Evolutionary conservation across 1,140 invertebrate genomes (phyloP), one percentile per base, ranked within the genome.

Genomic region (Drosophila ambigua): DNA sequence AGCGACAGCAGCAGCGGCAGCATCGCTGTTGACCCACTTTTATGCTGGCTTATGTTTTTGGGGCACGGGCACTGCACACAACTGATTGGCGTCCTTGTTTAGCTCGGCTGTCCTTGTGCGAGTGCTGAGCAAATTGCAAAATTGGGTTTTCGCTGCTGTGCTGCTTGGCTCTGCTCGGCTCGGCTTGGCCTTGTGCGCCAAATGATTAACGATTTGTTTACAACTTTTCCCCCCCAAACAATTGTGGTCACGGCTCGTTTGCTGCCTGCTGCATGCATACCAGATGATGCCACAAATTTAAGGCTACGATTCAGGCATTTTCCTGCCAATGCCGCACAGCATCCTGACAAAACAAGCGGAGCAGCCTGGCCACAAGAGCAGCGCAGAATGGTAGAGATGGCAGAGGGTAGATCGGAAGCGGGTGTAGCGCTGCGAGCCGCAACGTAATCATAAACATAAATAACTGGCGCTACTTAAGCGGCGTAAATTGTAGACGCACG

Each of bases 381-480:
- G 31, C 9, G 3, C 3, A 35, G 31, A 35, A 3, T 35, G 16
- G 16, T 20, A 0, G 26, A 7, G 26, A 7, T 4, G 23, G 23
- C 1, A 24, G 23, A 16, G 16, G 16, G 16, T 1, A 16, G 23
- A 1, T 1, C 0, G 23, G 23, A 24, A 24, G 45, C 24, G 43
- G 15, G 43, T 31, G 52, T 46, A 46, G 39, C 39, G 52, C 65
- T 87, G 82, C 69, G 63, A 82, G 75, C 71, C 83, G 75, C 82
- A 87, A 85, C 78, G 75, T 75, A 78, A 85, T 85, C 82, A 85
- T 85, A 85, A 85, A 66, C 82, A 85, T 85, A 85, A 85, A 85
- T 85, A 85, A 78, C 82, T 77, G 53, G 50, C 64, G 68, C 77
- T 67, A 66, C 81, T 85, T 80, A 85, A 76, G 68, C 68, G 69